Percentiles rank a stretch among this genome's conserved stretches.
phyloP scores from a whole-genome alignment of 2,888 invertebrate species.

The Drosophila setosimentum region DNA sequence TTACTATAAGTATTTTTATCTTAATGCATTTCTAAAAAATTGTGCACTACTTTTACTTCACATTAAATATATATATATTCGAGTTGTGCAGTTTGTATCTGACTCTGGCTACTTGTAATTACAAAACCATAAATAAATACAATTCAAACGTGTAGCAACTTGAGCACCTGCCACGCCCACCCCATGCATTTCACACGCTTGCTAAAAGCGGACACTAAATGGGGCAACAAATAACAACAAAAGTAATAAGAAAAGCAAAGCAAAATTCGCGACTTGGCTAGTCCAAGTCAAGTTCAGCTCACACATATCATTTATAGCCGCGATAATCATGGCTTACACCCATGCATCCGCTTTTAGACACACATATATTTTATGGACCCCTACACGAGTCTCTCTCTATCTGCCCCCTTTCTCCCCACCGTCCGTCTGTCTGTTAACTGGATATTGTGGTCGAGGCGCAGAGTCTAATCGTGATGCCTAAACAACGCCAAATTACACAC shows the following conservation, averaged over 20 bases:
- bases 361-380: constrained; percentile 62
- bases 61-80: constrained; percentile 4
- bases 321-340: constrained; percentile 83
- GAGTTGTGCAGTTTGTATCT: constrained; percentile 13
- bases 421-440: background rate
- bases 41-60: background rate
- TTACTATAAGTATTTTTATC: too few relatives aligned
- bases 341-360: constrained; percentile 70
- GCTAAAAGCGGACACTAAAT: constrained; percentile 61
- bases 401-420: too few relatives aligned
- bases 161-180: constrained; percentile 51
- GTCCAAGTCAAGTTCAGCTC: constrained; percentile 39
- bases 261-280: background rate
- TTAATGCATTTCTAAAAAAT: background rate
- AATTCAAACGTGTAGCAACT: constrained; percentile 16
- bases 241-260: background rate
- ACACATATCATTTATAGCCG: constrained; percentile 80
- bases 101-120: constrained; percentile 56
- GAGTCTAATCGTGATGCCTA: constrained; percentile 79
- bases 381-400: background rate
- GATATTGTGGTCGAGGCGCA: constrained; percentile 40
- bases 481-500: constrained; percentile 82
- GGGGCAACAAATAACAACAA: constrained; percentile 26
- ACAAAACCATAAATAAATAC: constrained; percentile 66
- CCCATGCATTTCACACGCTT: constrained; percentile 69